phyloP scores from a whole-genome alignment of 2,797 vertebrate genomes.

The Scarus forsteni region DNA sequence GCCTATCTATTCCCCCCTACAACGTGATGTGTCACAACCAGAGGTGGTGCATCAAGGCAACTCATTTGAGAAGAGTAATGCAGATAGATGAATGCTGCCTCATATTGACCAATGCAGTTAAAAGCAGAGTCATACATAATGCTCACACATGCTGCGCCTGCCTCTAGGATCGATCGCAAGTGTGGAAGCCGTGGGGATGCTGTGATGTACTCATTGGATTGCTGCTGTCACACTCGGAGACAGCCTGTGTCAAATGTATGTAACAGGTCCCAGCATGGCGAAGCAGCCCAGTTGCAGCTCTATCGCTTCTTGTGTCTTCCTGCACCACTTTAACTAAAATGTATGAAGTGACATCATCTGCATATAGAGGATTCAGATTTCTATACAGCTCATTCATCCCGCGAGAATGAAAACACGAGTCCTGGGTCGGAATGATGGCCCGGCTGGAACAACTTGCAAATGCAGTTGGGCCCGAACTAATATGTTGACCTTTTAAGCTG shows the following conservation, averaged over 20 bases:
- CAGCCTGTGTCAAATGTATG: conserved; percentile 41
- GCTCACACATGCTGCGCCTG: conserved; percentile 43
- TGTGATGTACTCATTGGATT: conserved; percentile 40
- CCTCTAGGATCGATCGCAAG: conserved; percentile 51
- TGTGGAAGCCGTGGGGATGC: conserved; percentile 21
- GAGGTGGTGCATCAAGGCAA: conserved; percentile 33
- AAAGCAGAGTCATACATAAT: conserved; percentile 55
- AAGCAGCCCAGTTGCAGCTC: not conserved
- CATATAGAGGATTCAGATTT: conserved; percentile 24
- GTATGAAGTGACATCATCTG: conserved; percentile 12
- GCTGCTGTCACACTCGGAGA: conserved; percentile 33
- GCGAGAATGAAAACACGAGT: conserved; percentile 15
- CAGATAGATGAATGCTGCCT: conserved; percentile 36
- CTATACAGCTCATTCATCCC: not conserved
- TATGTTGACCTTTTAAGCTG: conserved; percentile 83
- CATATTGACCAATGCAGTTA: conserved; percentile 60
- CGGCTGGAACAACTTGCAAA: conserved; percentile 43
- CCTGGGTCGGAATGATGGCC: conserved; percentile 13
- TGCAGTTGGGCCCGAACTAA: conserved; percentile 63
- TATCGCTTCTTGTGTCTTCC: not conserved
- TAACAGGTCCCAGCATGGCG: conserved; percentile 19
- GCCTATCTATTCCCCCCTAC: conserved; percentile 1
- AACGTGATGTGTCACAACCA: conserved; percentile 19
- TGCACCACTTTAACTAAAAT: conserved; percentile 14
- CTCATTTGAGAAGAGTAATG: conserved; percentile 30